phyloP scores from a whole-genome alignment of 1,140 invertebrate species.

The Hylaeus volcanicus region DNA sequence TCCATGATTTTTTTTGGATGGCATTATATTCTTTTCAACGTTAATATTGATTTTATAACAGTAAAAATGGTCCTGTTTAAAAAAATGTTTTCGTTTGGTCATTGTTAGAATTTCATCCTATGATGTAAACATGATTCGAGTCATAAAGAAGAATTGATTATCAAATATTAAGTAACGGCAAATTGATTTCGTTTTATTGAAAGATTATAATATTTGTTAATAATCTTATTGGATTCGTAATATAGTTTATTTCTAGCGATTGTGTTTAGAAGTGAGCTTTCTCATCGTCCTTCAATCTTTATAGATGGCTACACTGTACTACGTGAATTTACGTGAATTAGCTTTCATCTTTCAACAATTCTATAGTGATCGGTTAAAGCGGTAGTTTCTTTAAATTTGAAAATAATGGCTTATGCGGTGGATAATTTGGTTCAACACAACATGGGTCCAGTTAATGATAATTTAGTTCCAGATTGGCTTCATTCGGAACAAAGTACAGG shows the following conservation, averaged over 20 bases:
- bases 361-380: not conserved
- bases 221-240: not conserved
- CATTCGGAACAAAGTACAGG: conserved; percentile 87
- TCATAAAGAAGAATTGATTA: not conserved
- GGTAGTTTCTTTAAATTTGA: not conserved
- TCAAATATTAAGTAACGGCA: not conserved
- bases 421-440: conserved; percentile 49
- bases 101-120: not conserved
- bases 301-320: conserved; percentile 31
- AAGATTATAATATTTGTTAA: not conserved
- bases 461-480: conserved; percentile 82
- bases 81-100: not conserved
- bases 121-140: not conserved
- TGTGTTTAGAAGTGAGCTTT: not conserved
- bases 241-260: not conserved
- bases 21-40: not conserved
- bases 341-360: conserved; percentile 1
- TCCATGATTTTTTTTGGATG: not conserved
- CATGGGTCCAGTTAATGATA: conserved; percentile 27
- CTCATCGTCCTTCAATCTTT: not conserved
- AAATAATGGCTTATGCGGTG: conserved; percentile 51
- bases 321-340: not conserved
- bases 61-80: not conserved
- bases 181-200: not conserved
- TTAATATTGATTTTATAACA: not conserved